These are phyloP conservation scores for Peromyscus attwateri DNA, from an alignment of 2,797 vertebrate genomes.

Conservation along the genomic window DNA sequence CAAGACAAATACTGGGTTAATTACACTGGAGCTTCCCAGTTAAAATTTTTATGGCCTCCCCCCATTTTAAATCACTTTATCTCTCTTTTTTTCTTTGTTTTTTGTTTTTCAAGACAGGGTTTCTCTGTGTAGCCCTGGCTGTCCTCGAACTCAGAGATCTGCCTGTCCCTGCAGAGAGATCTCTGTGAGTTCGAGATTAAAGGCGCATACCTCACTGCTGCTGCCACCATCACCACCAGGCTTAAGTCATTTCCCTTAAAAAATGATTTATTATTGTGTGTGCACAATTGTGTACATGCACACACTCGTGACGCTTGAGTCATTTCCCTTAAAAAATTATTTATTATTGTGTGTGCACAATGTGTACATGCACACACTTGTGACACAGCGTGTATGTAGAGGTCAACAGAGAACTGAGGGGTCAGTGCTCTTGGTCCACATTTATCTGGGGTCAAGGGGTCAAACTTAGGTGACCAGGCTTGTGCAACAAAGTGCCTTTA, in stretches of 20 bases:
- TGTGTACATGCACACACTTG: background rate
- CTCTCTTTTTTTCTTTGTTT: background rate
- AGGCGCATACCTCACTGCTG: background rate
- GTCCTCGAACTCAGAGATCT: too few species aligned
- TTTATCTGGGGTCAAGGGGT: background rate
- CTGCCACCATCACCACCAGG: background rate
- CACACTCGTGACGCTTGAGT: background rate
- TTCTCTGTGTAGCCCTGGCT: background rate
- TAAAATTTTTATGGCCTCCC: background rate
- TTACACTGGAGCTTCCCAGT: background rate
- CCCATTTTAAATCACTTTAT: background rate
- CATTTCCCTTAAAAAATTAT: background rate
- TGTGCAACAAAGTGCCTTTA: background rate
- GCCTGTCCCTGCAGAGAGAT: too few species aligned
- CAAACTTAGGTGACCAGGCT: background rate
- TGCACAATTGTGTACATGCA: background rate
- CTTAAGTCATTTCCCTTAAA: slow-evolving; percentile 23
- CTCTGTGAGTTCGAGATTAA: background rate
- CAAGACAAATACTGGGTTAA: background rate
- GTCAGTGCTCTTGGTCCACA: background rate
- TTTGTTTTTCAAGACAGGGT: background rate
- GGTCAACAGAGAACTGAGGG: background rate
- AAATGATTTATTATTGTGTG: background rate
- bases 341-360: background rate
- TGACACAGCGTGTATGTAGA: background rate